A percentile compares a stretch with the other conserved stretches of the same genome.
Conservation (phyloP, 2,797 vertebrate genomes). For the Aplochiton taeniatus region DNA sequence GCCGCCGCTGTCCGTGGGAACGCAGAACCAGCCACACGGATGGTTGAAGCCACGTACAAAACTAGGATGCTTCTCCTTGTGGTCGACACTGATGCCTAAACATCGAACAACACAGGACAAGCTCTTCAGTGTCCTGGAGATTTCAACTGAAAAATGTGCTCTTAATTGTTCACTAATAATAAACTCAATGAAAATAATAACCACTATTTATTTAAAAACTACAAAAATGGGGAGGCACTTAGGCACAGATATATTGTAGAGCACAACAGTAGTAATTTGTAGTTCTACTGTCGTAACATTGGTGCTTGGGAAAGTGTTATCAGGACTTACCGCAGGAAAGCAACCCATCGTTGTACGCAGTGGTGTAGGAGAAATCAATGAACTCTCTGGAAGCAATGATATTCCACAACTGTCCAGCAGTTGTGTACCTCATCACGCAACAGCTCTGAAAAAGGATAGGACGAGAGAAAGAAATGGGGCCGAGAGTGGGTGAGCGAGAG, state of each 20-base stretch:
- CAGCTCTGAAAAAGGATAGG: conserved; percentile 65
- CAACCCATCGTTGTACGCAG: conserved; percentile 76
- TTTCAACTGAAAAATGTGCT: too few species aligned
- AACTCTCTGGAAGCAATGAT: conserved; percentile 84
- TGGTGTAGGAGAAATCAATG: conserved; percentile 85
- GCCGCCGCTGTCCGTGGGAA: conserved; percentile 64
- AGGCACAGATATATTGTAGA: too few species aligned
- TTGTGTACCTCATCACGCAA: conserved; percentile 84
- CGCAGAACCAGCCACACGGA: conserved; percentile 85
- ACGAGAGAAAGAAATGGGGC: too few species aligned
- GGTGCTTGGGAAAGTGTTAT: not conserved
- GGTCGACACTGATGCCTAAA: conserved; percentile 78
- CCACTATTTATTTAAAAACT: too few species aligned
- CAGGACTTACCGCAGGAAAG: conserved; percentile 79
- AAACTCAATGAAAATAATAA: too few species aligned
- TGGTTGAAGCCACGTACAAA: conserved; percentile 84
- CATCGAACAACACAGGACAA: too few species aligned
- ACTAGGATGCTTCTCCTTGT: conserved; percentile 63
- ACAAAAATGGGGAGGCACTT: too few species aligned
- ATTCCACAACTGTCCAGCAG: conserved; percentile 83
- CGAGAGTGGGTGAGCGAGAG: too few species aligned
- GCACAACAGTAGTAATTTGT: not conserved
- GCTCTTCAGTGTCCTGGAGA: too few species aligned
- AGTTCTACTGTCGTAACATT: not conserved
- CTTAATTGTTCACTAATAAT: too few species aligned